Conservation (phyloP, 1,140 invertebrate species). For the Drosophila quadrilineata region DNA sequence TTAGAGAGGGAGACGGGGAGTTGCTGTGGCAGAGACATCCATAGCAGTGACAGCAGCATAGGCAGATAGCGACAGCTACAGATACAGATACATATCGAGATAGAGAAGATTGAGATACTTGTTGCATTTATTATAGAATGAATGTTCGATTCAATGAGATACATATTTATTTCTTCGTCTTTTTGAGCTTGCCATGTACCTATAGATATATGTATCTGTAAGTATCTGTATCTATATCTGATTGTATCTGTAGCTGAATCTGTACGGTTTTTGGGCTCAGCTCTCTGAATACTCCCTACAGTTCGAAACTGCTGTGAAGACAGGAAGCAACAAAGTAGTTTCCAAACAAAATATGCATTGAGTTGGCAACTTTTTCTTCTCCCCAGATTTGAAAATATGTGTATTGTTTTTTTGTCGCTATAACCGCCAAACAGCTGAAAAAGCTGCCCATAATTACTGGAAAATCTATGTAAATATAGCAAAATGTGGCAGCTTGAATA, state of each 20-base stretch:
- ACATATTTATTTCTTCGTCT: constrained; percentile 32
- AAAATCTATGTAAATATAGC: constrained; percentile 38
- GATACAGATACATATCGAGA: too few relatives aligned
- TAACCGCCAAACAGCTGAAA: constrained; percentile 4
- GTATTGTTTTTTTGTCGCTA: constrained; percentile 42
- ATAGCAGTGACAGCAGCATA: constrained; percentile 45
- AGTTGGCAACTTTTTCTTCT: too few relatives aligned
- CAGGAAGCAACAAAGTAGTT: constrained; percentile 59
- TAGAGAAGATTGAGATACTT: constrained; percentile 61
- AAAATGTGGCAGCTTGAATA: too few relatives aligned
- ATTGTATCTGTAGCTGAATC: constrained; percentile 36
- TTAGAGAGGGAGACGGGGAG: not conserved
- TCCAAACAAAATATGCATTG: constrained; percentile 52
- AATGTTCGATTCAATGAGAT: constrained; percentile 66
- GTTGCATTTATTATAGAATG: constrained; percentile 70
- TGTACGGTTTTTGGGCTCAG: constrained; percentile 16
- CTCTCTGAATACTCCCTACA: constrained; percentile 2
- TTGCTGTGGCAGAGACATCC: constrained; percentile 42
- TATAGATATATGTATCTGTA: constrained; percentile 9
- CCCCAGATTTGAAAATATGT: too few relatives aligned
- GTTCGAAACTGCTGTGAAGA: not conserved
- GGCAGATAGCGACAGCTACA: constrained; percentile 45
- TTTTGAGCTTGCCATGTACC: constrained; percentile 36
- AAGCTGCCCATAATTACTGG: constrained; percentile 20
- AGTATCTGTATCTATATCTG: constrained; percentile 19